Conservation (phyloP, 2,888 invertebrate genomes). For the Phasia obesa region DNA sequence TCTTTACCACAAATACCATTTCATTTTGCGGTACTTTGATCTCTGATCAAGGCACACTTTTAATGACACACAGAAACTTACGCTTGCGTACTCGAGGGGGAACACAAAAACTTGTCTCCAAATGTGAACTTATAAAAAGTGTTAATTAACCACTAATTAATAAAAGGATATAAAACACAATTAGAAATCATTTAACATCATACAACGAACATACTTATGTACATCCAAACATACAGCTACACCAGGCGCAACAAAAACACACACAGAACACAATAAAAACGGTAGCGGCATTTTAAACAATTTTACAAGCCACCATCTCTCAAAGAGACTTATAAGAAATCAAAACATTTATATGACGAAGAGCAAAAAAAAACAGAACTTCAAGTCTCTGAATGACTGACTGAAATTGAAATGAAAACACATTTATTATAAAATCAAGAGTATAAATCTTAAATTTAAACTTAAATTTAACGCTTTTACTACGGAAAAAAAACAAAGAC, state of each 20-base stretch:
- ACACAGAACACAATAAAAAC: slow-evolving; percentile 22
- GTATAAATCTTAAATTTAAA: slow-evolving; percentile 69
- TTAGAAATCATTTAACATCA: slow-evolving; percentile 53
- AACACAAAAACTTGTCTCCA: slow-evolving; percentile 56
- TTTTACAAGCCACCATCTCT: slow-evolving; percentile 60
- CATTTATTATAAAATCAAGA: slow-evolving; percentile 71
- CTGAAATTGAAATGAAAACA: slow-evolving; percentile 68
- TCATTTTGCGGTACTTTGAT: slow-evolving; percentile 50
- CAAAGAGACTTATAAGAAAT: slow-evolving; percentile 53
- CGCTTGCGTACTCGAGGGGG: slow-evolving; percentile 15
- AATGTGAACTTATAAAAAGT: slow-evolving; percentile 67
- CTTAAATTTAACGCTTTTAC: slow-evolving; percentile 54
- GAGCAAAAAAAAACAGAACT: background rate
- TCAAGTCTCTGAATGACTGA: slow-evolving; percentile 55
- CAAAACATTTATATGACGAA: slow-evolving; percentile 54
- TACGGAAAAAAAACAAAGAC: slow-evolving; percentile 20
- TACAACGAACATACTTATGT: no score
- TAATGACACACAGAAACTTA: slow-evolving; percentile 31
- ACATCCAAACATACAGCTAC: no score
- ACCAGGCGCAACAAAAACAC: background rate
- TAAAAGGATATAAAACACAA: slow-evolving; percentile 67
- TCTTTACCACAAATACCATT: background rate
- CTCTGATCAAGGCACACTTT: slow-evolving; percentile 63
- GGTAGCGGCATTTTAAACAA: slow-evolving; percentile 66
- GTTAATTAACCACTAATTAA: slow-evolving; percentile 71